Evolutionary conservation across 2,888 invertebrate genomes (phyloP), one percentile per base, ranked within the genome.

Genomic region (Papilio demoleus): DNA sequence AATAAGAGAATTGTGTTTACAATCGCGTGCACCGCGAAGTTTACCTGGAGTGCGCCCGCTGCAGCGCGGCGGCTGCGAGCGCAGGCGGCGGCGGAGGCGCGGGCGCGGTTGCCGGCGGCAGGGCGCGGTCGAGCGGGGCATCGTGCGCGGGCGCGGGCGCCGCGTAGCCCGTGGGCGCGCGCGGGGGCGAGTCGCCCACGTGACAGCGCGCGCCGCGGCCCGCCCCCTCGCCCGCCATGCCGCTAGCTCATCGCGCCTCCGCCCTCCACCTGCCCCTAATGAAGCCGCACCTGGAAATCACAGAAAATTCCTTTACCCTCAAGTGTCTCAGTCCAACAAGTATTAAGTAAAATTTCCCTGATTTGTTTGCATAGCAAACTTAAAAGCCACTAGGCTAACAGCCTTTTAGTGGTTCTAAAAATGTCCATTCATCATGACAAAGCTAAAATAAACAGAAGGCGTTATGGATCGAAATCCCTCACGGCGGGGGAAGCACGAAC

Each of bases 31-130:
- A n/a, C n/a, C n/a, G n/a, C n/a, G 9, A 34, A 9, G n/a, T 34
- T 3, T 81, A 92, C 93, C 93, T 94, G 90, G 94, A 94, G 93
- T 96, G 95, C 90, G 95, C 94, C 90, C 95, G 94, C 92, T 95
- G 95, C 82, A 95, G 91, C 84, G 93, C 94, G 68, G 82, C 85
- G 72, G 77, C 76, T 73, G 77, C 77, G 79, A 90, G 86, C 82
- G 80, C 79, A 77, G 80, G 80, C 76, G 81, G 79, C 81, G 89
- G 90, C 86, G 90, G 88, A 84, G 93, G 91, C 90, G 92, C 86
- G 73, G 87, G 88, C 84, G 40, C 40, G 40, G 40, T n/a, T n/a
- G 83, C 83, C 71, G 88, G 87, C 83, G 84, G 85, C 75, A 83
- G 79, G 75, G 83, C 87, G 74, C 94, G 90, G 80, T 93, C 94